A percentile compares a stretch with the other conserved stretches of the same genome.
These are phyloP conservation scores for Hycleus cichorii DNA, from an alignment of 1,140 invertebrate species.

Conservation along the genomic window DNA sequence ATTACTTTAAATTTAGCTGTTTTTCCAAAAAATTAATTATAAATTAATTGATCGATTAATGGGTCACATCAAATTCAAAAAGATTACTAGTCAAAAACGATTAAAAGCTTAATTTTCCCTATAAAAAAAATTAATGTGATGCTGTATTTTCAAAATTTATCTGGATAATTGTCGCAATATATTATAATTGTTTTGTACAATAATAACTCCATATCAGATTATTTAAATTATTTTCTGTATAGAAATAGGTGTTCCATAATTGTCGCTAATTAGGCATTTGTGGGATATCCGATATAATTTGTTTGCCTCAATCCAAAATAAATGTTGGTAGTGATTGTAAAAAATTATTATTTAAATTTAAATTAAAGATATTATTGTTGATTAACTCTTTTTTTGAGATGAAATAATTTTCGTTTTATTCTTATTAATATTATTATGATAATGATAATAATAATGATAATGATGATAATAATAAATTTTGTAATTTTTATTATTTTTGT, in stretches of 20 bases:
- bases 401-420: not conserved
- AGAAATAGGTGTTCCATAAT: not conserved
- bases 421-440: conserved; percentile 7
- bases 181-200: too few relatives aligned
- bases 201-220: too few relatives aligned
- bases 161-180: too few relatives aligned
- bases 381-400: too few relatives aligned
- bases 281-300: not conserved
- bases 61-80: not conserved
- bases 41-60: not conserved
- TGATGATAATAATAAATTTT: too few relatives aligned
- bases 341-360: conserved; percentile 3
- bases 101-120: too few relatives aligned
- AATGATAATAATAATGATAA: not conserved
- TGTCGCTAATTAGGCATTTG: not conserved
- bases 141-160: too few relatives aligned
- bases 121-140: too few relatives aligned
- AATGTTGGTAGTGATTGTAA: conserved; percentile 12
- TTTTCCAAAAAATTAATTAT: not conserved
- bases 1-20: not conserved
- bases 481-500: conserved; percentile 7
- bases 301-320: not conserved
- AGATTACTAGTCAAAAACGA: too few relatives aligned
- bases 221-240: conserved; percentile 1
- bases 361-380: too few relatives aligned